Percentiles rank a stretch among this genome's conserved stretches.
These are phyloP conservation scores for Hirtodrosophila alboralis DNA, from an alignment of 2,888 invertebrate genomes.

Conservation along the genomic window DNA sequence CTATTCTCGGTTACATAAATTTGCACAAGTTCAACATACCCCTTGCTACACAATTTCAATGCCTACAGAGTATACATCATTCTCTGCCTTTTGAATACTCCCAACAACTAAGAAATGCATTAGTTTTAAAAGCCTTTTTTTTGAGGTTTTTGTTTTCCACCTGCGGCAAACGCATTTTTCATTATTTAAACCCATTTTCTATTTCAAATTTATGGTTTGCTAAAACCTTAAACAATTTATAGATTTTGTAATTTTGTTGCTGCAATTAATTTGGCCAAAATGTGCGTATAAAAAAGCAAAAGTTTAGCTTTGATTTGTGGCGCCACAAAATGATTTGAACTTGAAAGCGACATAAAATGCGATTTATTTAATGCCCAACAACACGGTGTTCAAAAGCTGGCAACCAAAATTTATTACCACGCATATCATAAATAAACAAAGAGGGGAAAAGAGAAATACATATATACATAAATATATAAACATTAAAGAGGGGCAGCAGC, in stretches of 20 bases:
- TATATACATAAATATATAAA: constrained; percentile 1
- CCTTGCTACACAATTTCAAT: too few species aligned
- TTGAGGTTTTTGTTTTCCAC: too few species aligned
- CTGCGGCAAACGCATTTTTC: background rate
- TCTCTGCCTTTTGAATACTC: too few species aligned
- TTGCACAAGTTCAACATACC: too few species aligned
- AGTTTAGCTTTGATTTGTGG: constrained; percentile 25
- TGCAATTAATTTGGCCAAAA: too few species aligned
- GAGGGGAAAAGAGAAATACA: background rate
- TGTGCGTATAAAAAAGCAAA: background rate
- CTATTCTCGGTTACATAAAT: too few species aligned
- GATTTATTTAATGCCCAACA: constrained; percentile 47
- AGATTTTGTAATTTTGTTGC: background rate
- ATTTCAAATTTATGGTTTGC: background rate
- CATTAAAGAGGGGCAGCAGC: constrained; percentile 4
- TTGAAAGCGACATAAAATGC: constrained; percentile 42
- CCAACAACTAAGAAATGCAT: too few species aligned
- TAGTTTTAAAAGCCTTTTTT: too few species aligned
- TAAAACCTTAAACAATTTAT: too few species aligned
- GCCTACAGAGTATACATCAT: too few species aligned
- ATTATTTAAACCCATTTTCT: constrained; percentile 32
- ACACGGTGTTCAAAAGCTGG: constrained; percentile 34
- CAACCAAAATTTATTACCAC: constrained; percentile 41
- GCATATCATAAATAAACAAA: constrained; percentile 44
- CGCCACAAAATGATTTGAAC: constrained; percentile 37